Percentiles rank a stretch among this genome's conserved stretches.
Evolutionary conservation across 92 coral and sea anemone genomes (phyloP).

Genomic region (Heteractis magnifica): DNA sequence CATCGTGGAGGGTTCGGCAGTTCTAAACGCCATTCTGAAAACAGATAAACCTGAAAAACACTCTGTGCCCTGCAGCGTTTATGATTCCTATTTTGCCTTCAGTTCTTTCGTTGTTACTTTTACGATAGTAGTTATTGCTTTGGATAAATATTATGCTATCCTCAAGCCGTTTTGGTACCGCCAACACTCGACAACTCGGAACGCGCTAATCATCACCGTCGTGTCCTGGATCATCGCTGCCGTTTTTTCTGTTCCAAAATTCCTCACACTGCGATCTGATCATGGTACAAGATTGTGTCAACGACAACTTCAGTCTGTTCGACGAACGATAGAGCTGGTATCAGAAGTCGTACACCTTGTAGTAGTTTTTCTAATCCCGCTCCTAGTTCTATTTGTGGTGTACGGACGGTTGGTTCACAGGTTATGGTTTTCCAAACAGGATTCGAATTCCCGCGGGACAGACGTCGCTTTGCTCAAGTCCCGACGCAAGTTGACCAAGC

Average conservation of each 20-base stretch:
- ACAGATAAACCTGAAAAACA: neutral
- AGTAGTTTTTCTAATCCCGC: conserved; percentile 33
- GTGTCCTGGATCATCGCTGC: conserved; percentile 9
- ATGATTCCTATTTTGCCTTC: conserved; percentile 5
- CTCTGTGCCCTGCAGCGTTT: neutral
- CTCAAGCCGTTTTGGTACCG: conserved; percentile 22
- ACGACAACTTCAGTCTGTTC: neutral
- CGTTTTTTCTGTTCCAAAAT: conserved; percentile 5
- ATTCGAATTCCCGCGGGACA: conserved; percentile 6
- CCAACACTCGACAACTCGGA: neutral
- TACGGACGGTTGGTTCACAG: conserved; percentile 42
- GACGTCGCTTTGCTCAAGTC: conserved; percentile 45
- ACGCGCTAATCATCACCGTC: neutral
- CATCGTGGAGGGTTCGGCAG: neutral
- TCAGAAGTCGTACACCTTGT: conserved; percentile 12
- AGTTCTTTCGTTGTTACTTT: neutral
- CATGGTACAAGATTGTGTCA: neutral
- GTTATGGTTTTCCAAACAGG: conserved; percentile 44
- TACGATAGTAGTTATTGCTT: conserved; percentile 16
- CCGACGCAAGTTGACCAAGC: conserved; percentile 58
- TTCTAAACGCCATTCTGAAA: neutral
- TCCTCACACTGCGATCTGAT: neutral
- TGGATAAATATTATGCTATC: conserved; percentile 35
- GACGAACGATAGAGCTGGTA: conserved; percentile 2
- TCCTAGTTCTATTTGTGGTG: conserved; percentile 12